Conservation (phyloP, 37 sponge, comb jelly and placozoan genomes). For the Trichoplax adhaerens region DNA sequence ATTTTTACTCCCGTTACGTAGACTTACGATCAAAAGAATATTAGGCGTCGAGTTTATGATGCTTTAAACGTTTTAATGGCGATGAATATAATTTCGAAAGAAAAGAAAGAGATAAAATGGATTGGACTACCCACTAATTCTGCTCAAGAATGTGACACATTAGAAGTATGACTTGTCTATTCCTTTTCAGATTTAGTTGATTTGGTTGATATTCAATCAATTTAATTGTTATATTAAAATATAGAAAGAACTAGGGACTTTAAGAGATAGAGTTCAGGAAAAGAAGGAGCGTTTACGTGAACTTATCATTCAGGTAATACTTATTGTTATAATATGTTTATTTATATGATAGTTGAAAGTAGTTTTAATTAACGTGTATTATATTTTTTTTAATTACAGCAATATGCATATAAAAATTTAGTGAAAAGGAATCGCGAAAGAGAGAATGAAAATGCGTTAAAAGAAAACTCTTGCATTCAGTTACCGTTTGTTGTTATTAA, state of each 20-base stretch:
- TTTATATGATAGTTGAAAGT: not conserved
- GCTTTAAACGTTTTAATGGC: conserved; percentile 95
- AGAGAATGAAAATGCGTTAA: conserved; percentile 8
- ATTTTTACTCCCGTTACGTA: conserved; percentile 9
- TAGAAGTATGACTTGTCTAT: conserved; percentile 42
- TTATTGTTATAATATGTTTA: not conserved
- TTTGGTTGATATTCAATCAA: not conserved
- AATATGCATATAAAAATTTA: conserved; percentile 60
- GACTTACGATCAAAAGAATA: conserved; percentile 88
- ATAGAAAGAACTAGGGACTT: conserved; percentile 48
- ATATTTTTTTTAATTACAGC: conserved; percentile 13
- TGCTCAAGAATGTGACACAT: conserved; percentile 65
- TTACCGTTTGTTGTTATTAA: conserved; percentile 74
- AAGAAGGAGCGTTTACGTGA: conserved; percentile 49
- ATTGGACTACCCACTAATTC: conserved; percentile 94
- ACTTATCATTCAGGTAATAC: conserved; percentile 51
- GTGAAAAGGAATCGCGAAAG: conserved; percentile 70
- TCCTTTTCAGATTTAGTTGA: not conserved
- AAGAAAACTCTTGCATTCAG: conserved; percentile 6
- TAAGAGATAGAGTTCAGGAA: conserved; percentile 38
- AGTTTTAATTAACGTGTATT: not conserved
- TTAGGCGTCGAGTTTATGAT: conserved; percentile 84
- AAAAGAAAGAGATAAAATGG: conserved; percentile 93
- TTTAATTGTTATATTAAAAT: not conserved
- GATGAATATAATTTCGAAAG: conserved; percentile 92